These are phyloP conservation scores for Erebia ligea DNA, from an alignment of 2,888 invertebrate genomes.

Conservation along the genomic window DNA sequence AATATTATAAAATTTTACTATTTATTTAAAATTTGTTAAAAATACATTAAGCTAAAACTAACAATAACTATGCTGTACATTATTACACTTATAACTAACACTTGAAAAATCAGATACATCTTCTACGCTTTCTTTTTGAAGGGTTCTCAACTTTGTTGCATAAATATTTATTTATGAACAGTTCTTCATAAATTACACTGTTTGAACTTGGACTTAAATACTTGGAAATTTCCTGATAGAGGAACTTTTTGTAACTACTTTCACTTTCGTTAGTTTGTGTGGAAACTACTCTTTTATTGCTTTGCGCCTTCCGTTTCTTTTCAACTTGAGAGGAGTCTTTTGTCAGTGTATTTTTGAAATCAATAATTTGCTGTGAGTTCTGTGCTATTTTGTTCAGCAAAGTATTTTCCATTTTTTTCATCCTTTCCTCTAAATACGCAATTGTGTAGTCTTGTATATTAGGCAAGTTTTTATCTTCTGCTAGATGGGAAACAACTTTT, in stretches of 20 bases:
- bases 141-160: slow-evolving; percentile 34
- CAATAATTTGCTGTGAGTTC: slow-evolving; percentile 63
- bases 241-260: slow-evolving; percentile 58
- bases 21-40: background rate
- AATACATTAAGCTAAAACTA: background rate
- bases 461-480: slow-evolving; percentile 47
- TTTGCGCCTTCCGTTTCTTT: slow-evolving; percentile 24
- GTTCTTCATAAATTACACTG: slow-evolving; percentile 69
- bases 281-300: slow-evolving; percentile 44
- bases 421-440: slow-evolving; percentile 61
- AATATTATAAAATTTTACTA: background rate
- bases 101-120: slow-evolving; percentile 41
- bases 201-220: slow-evolving; percentile 64
- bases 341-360: slow-evolving; percentile 51
- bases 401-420: slow-evolving; percentile 66
- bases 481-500: slow-evolving; percentile 30
- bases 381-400: slow-evolving; percentile 68
- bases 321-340: slow-evolving; percentile 40
- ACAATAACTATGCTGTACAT: background rate
- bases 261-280: slow-evolving; percentile 57
- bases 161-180: slow-evolving; percentile 64
- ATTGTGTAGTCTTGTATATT: slow-evolving; percentile 54
- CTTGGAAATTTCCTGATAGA: slow-evolving; percentile 69
- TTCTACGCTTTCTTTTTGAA: slow-evolving; percentile 53
- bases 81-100: slow-evolving; percentile 1